Conservation (phyloP, 2,888 invertebrate species). For the Ptychoptera contaminata region DNA sequence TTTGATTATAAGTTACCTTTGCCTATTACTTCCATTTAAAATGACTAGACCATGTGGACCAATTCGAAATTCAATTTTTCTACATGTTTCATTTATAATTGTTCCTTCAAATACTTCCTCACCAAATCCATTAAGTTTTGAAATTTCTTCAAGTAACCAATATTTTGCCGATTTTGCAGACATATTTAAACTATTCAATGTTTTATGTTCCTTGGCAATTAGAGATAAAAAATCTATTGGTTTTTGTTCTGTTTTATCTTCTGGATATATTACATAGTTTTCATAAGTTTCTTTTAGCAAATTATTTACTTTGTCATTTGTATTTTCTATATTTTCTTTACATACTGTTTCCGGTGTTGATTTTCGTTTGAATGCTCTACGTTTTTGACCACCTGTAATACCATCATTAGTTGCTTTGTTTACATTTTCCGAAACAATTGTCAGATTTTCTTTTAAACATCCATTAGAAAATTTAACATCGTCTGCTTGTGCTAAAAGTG, state of each 20-base stretch:
- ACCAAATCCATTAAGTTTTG: conserved; percentile 65
- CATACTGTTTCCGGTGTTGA: too few relatives aligned
- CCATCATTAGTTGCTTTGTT: conserved; percentile 25
- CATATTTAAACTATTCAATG: conserved; percentile 38
- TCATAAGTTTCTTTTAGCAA: conserved; percentile 16
- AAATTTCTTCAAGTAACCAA: conserved; percentile 65
- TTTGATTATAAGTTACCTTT: conserved; percentile 24
- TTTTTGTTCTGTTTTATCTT: conserved; percentile 13
- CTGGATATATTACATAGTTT: conserved; percentile 23
- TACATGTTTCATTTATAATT: conserved; percentile 30
- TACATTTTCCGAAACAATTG: conserved; percentile 18
- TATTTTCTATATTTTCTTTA: conserved; percentile 14
- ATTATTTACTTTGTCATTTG: background rate
- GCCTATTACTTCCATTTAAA: conserved; percentile 47
- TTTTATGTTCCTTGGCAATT: conserved; percentile 27
- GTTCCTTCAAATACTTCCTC: conserved; percentile 70
- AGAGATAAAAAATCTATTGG: conserved; percentile 24
- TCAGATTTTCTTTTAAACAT: conserved; percentile 22
- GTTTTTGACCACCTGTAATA: conserved; percentile 22
- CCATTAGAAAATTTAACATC: conserved; percentile 24
- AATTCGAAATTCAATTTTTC: conserved; percentile 47
- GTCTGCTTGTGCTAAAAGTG: conserved; percentile 53
- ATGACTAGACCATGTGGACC: conserved; percentile 72
- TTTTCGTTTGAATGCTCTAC: conserved; percentile 28
- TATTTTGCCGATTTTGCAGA: conserved; percentile 66